A percentile compares a stretch with the other conserved stretches of the same genome.
Conservation (phyloP, 2,888 invertebrate genomes). For the Capitulum mitella region DNA sequence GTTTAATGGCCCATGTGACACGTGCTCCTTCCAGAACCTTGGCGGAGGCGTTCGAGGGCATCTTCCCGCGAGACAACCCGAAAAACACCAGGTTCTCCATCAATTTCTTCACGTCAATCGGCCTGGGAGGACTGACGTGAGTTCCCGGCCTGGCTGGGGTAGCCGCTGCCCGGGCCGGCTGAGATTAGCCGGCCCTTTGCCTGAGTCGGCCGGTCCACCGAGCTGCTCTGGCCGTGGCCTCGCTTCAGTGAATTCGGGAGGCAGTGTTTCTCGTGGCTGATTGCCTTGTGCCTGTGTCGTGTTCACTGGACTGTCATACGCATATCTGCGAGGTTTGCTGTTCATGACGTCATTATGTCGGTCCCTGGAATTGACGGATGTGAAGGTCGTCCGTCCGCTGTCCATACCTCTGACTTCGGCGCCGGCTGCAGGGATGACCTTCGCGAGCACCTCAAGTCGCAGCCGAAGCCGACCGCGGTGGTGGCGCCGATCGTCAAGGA, state of each 20-base stretch:
- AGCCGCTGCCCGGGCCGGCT: no score
- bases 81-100: slow-evolving; percentile 95
- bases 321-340: no score
- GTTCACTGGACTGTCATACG: no score
- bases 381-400: neutral
- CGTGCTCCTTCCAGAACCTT: slow-evolving; percentile 52
- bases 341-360: no score
- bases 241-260: neutral
- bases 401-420: neutral
- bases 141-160: no score
- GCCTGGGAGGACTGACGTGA: slow-evolving; percentile 87
- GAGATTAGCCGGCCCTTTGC: no score
- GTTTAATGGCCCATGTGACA: no score
- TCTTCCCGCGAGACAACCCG: slow-evolving; percentile 93
- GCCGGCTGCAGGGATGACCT: slow-evolving; percentile 60
- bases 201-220: no score
- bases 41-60: slow-evolving; percentile 73
- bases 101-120: slow-evolving; percentile 95
- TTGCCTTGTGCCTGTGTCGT: slow-evolving; percentile 27
- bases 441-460: slow-evolving; percentile 74
- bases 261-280: neutral
- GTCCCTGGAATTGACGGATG: slow-evolving; percentile 34
- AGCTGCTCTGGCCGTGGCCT: no score
- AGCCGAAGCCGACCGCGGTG: slow-evolving; percentile 49
- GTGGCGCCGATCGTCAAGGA: slow-evolving; percentile 33